phyloP scores from a whole-genome alignment of 2,113 vertebrate species.

The Regulus satrapa region DNA sequence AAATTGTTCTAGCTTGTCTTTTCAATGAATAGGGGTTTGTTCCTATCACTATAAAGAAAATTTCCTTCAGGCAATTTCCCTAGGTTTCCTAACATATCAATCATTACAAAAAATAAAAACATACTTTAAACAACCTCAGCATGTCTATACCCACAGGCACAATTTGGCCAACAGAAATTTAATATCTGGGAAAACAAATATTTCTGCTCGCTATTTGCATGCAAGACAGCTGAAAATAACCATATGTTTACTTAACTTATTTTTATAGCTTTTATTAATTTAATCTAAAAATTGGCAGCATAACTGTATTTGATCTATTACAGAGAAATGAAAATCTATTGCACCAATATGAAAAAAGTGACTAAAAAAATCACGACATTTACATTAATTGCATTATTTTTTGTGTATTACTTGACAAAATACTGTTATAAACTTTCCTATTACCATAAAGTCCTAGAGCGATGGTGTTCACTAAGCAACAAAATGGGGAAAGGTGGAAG shows the following conservation, averaged over 20 bases:
- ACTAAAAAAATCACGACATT: not conserved
- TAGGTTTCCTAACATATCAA: not conserved
- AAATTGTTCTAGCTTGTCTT: not conserved
- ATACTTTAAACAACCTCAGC: not conserved
- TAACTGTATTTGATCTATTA: not conserved
- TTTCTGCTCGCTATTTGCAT: not conserved
- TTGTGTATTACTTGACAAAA: not conserved
- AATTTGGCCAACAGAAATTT: not conserved
- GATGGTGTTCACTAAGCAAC: not conserved
- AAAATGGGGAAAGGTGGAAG: not conserved
- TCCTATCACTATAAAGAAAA: not conserved
- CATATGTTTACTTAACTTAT: not conserved
- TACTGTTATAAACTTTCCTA: not conserved
- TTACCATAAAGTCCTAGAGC: not conserved
- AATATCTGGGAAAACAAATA: not conserved
- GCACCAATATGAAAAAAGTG: not conserved
- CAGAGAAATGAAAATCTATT: not conserved
- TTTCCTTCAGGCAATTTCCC: not conserved
- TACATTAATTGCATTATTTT: not conserved
- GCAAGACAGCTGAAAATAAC: not conserved
- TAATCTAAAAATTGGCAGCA: not conserved
- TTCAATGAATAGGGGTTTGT: not conserved
- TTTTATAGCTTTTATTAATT: not conserved
- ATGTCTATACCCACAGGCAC: not conserved
- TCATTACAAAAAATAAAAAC: not conserved